These are phyloP conservation scores for Rhinatrema bivittatum DNA, from an alignment of 2,797 vertebrate genomes.

Conservation along the genomic window DNA sequence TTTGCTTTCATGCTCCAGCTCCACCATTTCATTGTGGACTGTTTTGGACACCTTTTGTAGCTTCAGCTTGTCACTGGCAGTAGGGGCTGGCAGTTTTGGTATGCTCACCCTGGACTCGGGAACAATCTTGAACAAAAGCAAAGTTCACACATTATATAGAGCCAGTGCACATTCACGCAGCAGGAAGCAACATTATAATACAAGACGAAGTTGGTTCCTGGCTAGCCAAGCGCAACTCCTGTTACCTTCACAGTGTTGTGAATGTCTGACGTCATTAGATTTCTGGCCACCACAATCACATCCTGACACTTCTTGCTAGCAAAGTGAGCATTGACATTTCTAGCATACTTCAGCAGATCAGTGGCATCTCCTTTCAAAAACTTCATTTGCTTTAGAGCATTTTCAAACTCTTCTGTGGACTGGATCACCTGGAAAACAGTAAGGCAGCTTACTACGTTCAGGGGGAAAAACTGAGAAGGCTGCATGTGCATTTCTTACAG, in stretches of 20 bases:
- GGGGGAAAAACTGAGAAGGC: too few relatives aligned
- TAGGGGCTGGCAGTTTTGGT: constrained; percentile 60
- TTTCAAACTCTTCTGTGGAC: constrained; percentile 85
- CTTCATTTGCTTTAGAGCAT: constrained; percentile 71
- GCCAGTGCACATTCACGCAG: background rate
- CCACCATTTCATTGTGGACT: background rate
- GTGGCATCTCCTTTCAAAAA: constrained; percentile 74
- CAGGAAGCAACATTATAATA: background rate
- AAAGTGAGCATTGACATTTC: constrained; percentile 89
- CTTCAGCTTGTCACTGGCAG: constrained; percentile 37
- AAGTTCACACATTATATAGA: constrained; percentile 2
- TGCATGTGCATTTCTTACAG: too few relatives aligned
- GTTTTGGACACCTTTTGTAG: constrained; percentile 6
- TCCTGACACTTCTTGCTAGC: constrained; percentile 95
- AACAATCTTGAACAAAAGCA: constrained; percentile 62
- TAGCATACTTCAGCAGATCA: constrained; percentile 81
- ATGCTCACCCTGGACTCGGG: constrained; percentile 63
- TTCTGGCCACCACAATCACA: constrained; percentile 84
- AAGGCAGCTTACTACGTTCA: too few relatives aligned
- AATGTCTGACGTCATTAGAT: constrained; percentile 92
- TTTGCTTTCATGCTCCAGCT: constrained; percentile 54
- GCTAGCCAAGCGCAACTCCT: background rate
- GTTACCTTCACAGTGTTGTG: constrained; percentile 89
- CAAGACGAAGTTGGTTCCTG: background rate
- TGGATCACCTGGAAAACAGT: constrained; percentile 91